These are phyloP conservation scores for Rhipidura dahli DNA, from an alignment of 2,113 vertebrate species.

Conservation along the genomic window DNA sequence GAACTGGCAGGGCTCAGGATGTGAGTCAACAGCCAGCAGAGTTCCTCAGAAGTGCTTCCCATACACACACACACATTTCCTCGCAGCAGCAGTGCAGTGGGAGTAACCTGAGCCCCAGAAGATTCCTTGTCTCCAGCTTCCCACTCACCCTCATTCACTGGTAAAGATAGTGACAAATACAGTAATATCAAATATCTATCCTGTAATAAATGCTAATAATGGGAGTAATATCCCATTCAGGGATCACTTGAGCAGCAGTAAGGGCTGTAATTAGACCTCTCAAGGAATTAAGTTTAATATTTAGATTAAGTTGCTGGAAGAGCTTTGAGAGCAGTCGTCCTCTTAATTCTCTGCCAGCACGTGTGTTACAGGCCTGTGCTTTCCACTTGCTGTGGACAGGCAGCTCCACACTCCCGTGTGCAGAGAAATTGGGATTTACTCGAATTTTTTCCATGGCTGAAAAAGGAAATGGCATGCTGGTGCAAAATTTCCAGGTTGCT, in stretches of 20 bases:
- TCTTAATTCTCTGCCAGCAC: not conserved
- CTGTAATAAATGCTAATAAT: constrained; percentile 55
- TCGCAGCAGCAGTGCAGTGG: not conserved
- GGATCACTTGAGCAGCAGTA: constrained; percentile 33
- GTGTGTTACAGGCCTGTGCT: not conserved
- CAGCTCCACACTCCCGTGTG: not conserved
- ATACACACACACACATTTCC: not conserved
- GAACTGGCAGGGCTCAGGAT: constrained; percentile 31
- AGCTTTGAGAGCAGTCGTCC: not conserved
- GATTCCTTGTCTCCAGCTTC: not conserved
- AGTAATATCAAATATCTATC: constrained; percentile 20
- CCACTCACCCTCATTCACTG: constrained; percentile 6
- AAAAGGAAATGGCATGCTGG: constrained; percentile 13
- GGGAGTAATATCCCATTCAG: constrained; percentile 14
- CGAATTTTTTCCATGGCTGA: not conserved
- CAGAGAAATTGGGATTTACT: not conserved
- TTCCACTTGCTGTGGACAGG: not conserved
- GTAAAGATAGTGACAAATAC: constrained; percentile 24
- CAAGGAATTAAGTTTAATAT: constrained; percentile 55
- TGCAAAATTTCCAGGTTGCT: not conserved
- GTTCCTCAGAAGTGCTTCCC: constrained; percentile 16
- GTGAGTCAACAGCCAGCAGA: constrained; percentile 2
- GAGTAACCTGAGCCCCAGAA: not conserved
- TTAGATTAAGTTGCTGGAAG: constrained; percentile 43
- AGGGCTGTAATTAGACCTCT: constrained; percentile 64